Conservation (phyloP, 2,888 invertebrate species). For the Cephus rjabovi region DNA sequence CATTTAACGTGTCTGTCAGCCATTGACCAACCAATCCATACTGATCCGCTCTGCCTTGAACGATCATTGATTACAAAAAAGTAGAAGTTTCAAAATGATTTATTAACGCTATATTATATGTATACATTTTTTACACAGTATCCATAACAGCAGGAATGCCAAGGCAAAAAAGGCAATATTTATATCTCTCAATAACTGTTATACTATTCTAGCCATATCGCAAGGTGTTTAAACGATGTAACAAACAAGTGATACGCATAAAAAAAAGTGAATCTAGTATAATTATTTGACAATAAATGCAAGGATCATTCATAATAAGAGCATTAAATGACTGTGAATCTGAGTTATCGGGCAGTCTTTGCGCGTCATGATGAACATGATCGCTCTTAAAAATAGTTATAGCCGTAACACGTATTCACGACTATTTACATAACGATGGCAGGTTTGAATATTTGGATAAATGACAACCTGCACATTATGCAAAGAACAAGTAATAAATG, state of each 20-base stretch:
- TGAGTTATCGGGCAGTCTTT: background rate
- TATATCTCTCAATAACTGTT: background rate
- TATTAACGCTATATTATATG: background rate
- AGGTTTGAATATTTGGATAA: no score
- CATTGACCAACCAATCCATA: constrained; percentile 70
- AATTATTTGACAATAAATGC: background rate
- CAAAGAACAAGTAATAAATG: background rate
- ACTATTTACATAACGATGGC: no score
- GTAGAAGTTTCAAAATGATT: background rate
- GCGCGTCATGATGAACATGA: background rate
- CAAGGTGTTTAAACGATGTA: no score
- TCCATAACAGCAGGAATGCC: background rate
- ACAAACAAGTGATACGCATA: background rate
- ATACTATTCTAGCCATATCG: background rate
- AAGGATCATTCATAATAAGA: background rate
- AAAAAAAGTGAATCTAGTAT: background rate
- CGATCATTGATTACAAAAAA: background rate
- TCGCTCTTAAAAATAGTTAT: background rate
- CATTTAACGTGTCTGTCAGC: constrained; percentile 69
- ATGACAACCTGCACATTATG: background rate
- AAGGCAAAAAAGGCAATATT: background rate
- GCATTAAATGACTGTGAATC: background rate
- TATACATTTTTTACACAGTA: background rate
- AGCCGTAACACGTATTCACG: background rate
- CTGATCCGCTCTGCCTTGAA: constrained; percentile 65